Evolutionary conservation across 92 coral and sea anemone genomes (phyloP).

Genomic region (Phenganax marumi): DNA sequence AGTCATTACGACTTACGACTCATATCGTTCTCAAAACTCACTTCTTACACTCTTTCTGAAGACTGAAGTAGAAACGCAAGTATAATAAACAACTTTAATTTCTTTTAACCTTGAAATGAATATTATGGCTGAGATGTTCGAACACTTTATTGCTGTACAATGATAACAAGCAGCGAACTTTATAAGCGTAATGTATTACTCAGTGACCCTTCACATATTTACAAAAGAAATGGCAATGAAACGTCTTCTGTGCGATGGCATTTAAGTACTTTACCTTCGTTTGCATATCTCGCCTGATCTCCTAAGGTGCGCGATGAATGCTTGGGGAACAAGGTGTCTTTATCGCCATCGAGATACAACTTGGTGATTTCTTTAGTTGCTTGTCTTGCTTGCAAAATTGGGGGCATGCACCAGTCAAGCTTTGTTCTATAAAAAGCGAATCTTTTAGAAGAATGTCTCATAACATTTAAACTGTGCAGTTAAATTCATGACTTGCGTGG

Average conservation of each 20-base stretch:
- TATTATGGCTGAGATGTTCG: too few species aligned
- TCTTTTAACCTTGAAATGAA: too few species aligned
- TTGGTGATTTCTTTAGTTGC: neutral
- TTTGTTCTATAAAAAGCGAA: neutral
- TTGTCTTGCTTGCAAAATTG: neutral
- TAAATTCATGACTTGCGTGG: too few species aligned
- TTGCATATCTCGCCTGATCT: neutral
- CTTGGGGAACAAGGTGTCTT: neutral
- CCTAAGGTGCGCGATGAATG: neutral
- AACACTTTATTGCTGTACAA: too few species aligned
- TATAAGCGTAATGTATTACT: neutral
- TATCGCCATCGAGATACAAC: neutral
- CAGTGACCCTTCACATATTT: too few species aligned
- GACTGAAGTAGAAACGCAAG: too few species aligned
- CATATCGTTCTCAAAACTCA: too few species aligned
- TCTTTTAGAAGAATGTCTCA: neutral
- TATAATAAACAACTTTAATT: too few species aligned
- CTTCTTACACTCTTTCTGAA: too few species aligned
- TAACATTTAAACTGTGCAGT: neutral
- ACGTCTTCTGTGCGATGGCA: neutral
- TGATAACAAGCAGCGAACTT: neutral
- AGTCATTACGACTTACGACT: too few species aligned
- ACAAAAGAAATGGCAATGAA: neutral
- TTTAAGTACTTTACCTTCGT: neutral
- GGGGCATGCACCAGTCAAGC: conserved; percentile 23